phyloP scores from a whole-genome alignment of 2,797 vertebrate genomes.

The Luscinia megarhynchos region DNA sequence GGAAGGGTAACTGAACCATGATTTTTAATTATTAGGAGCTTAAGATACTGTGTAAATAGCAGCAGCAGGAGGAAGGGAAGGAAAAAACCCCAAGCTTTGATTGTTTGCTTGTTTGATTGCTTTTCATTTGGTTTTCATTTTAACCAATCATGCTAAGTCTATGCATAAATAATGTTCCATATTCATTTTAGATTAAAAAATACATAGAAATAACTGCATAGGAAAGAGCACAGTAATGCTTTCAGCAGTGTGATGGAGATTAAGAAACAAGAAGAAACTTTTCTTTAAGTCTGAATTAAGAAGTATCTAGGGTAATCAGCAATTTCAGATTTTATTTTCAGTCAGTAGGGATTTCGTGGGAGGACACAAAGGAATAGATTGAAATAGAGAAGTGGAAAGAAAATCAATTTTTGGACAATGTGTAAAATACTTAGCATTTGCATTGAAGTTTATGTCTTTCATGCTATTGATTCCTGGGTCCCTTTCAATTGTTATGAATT shows the following conservation, averaged over 20 bases:
- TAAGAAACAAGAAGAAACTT: background rate
- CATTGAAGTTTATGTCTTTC: background rate
- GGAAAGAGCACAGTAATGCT: background rate
- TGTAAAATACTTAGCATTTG: background rate
- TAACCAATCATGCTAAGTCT: background rate
- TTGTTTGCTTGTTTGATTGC: background rate
- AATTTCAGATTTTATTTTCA: background rate
- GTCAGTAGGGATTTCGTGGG: background rate
- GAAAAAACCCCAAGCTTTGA: background rate
- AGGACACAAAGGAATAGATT: background rate
- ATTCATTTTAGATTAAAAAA: background rate
- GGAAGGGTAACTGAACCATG: background rate
- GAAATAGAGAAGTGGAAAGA: background rate
- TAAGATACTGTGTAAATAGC: background rate
- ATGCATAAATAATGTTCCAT: background rate
- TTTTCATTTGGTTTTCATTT: background rate
- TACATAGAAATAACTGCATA: background rate
- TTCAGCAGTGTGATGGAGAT: background rate
- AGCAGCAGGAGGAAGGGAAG: background rate
- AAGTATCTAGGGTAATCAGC: background rate
- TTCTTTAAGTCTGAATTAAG: background rate
- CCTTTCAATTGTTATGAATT: background rate
- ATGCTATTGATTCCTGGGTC: background rate
- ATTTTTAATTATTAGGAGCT: conserved; percentile 20
- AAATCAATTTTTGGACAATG: background rate